These are phyloP conservation scores for Zaprionus taronus DNA, from an alignment of 1,140 invertebrate species.

Conservation along the genomic window DNA sequence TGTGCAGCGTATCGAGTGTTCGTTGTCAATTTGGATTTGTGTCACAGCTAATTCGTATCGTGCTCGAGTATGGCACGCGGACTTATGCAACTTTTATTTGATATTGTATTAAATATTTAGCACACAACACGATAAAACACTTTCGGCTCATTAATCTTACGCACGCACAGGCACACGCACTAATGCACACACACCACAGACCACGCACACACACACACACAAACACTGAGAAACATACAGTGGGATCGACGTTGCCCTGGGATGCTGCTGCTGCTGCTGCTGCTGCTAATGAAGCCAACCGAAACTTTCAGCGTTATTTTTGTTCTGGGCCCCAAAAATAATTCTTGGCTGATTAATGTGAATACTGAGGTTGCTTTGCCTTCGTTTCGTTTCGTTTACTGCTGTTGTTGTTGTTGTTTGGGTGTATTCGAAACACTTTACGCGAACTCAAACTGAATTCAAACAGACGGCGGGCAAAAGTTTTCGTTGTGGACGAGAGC, in stretches of 20 bases:
- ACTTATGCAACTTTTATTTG: conserved; percentile 79
- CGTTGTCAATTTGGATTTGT: conserved; percentile 34
- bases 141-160: conserved; percentile 77
- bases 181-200: not conserved
- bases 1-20: not conserved
- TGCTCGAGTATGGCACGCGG: conserved; percentile 25
- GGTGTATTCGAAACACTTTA: conserved; percentile 32
- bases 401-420: not conserved
- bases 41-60: conserved; percentile 26
- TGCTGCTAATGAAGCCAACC: conserved; percentile 64
- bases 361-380: conserved; percentile 28
- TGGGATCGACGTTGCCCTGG: not conserved
- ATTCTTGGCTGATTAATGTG: conserved; percentile 41
- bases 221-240: not conserved
- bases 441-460: conserved; percentile 17
- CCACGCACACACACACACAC: not conserved
- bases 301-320: conserved; percentile 21
- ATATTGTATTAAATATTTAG: conserved; percentile 82
- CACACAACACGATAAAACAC: conserved; percentile 80
- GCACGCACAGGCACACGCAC: conserved; percentile 20
- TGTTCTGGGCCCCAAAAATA: conserved; percentile 19
- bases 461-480: conserved; percentile 14
- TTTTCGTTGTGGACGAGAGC: conserved; percentile 52
- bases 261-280: conserved; percentile 49
- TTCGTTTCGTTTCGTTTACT: not conserved